phyloP scores from a whole-genome alignment of 2,113 vertebrate genomes.

The Eolophus roseicapilla region DNA sequence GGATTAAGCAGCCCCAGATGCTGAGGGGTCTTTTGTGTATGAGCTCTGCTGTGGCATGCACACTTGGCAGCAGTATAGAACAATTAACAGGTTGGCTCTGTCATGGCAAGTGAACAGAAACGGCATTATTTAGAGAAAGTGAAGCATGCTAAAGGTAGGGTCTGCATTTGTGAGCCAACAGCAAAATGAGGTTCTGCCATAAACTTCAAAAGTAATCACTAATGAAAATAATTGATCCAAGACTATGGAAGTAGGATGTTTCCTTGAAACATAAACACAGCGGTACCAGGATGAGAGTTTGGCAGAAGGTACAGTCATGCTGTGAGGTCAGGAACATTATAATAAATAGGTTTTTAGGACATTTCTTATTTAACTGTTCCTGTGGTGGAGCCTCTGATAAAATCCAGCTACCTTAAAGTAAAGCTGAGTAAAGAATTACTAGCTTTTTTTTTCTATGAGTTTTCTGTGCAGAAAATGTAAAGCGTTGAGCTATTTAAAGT shows the following conservation, averaged over 20 bases:
- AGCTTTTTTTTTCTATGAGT: background rate
- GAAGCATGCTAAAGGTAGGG: background rate
- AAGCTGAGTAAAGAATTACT: background rate
- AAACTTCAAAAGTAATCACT: background rate
- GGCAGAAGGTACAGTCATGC: background rate
- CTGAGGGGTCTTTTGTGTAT: background rate
- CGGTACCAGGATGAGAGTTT: background rate
- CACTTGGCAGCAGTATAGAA: background rate
- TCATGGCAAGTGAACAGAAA: background rate
- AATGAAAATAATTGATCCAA: background rate
- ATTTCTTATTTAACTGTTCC: background rate
- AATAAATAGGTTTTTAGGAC: background rate
- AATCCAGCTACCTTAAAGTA: background rate
- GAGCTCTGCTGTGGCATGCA: background rate
- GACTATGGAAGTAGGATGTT: background rate
- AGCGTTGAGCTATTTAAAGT: background rate
- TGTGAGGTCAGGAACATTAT: background rate
- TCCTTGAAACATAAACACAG: background rate
- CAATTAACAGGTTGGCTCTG: background rate
- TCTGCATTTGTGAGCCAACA: background rate
- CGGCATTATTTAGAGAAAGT: rapidly evolving
- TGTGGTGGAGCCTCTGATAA: background rate
- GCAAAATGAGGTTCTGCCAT: background rate
- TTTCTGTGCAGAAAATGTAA: background rate
- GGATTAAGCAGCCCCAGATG: background rate